A percentile compares a stretch with the other conserved stretches of the same genome.
Conservation (phyloP, 2,797 vertebrate genomes). For the Euthynnus affinis region DNA sequence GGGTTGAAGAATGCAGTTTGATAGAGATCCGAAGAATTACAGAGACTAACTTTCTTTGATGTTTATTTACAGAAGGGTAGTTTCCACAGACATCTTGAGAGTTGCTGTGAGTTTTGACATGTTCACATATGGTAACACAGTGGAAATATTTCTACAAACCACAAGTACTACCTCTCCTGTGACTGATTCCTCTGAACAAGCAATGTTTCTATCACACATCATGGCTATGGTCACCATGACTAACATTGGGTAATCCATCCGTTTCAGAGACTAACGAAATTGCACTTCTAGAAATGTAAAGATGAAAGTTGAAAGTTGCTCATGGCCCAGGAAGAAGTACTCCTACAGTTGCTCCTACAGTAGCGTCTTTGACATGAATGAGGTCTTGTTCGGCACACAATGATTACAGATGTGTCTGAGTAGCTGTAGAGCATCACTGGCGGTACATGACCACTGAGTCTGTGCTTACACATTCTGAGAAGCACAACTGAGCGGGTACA, state of each 20-base stretch:
- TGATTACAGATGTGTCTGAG: constrained; percentile 52
- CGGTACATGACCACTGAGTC: constrained; percentile 56
- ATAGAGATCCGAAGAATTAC: constrained; percentile 23
- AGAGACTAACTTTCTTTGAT: constrained; percentile 51
- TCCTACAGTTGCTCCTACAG: constrained; percentile 43
- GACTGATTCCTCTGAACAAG: constrained; percentile 52
- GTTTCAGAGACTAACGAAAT: constrained; percentile 66
- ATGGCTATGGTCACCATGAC: constrained; percentile 39
- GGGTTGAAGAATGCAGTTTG: background rate
- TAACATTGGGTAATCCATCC: constrained; percentile 60
- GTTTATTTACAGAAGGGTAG: constrained; percentile 85
- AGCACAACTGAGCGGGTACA: constrained; percentile 58
- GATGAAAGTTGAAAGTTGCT: constrained; percentile 52
- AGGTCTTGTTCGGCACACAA: constrained; percentile 52
- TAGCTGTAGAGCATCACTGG: constrained; percentile 57
- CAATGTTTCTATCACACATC: constrained; percentile 60
- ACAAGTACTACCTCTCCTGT: constrained; percentile 65
- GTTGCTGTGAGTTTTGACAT: constrained; percentile 68
- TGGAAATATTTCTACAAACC: constrained; percentile 71
- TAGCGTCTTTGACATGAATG: constrained; percentile 51
- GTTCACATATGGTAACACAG: constrained; percentile 73
- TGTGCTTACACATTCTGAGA: constrained; percentile 59
- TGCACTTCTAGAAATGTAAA: constrained; percentile 70
- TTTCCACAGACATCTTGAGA: constrained; percentile 72
- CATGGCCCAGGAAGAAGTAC: constrained; percentile 44